These are phyloP conservation scores for Polyodon spathula DNA, from an alignment of 2,113 vertebrate genomes.

Conservation along the genomic window DNA sequence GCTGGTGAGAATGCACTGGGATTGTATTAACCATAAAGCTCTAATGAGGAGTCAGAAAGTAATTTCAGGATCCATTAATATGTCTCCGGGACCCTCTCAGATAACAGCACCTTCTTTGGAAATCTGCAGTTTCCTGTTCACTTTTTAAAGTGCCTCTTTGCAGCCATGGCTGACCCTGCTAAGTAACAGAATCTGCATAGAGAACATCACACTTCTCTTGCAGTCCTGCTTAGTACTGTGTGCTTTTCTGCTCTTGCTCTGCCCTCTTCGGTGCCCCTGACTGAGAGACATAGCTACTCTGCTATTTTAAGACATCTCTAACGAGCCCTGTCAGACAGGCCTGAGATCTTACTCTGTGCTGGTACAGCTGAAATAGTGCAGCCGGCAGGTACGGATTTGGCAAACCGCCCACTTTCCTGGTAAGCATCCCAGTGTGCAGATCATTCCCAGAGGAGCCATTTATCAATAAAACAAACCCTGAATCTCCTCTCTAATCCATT, in stretches of 20 bases:
- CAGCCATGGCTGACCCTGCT: no score
- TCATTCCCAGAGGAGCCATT: not conserved
- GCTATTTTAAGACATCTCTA: slow-evolving; percentile 36
- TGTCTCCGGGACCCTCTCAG: no score
- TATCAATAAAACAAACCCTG: not conserved
- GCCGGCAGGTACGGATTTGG: slow-evolving; percentile 19
- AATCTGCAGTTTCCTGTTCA: not conserved
- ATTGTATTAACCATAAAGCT: no score
- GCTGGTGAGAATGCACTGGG: no score
- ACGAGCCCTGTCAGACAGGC: slow-evolving; percentile 44
- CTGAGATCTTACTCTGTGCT: slow-evolving; percentile 28
- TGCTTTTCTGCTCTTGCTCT: slow-evolving; percentile 19
- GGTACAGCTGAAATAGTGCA: slow-evolving; percentile 19
- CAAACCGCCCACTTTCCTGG: slow-evolving; percentile 17
- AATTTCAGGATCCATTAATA: no score
- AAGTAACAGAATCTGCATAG: not conserved
- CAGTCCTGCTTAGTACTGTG: slow-evolving; percentile 3
- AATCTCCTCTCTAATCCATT: not conserved
- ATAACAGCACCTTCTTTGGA: not conserved
- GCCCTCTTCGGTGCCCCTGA: slow-evolving; percentile 44
- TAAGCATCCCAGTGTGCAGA: not conserved
- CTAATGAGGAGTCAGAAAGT: no score
- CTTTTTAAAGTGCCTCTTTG: no score
- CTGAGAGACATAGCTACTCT: slow-evolving; percentile 51
- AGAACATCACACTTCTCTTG: not conserved